A percentile compares a stretch with the other conserved stretches of the same genome.
Conservation (phyloP, 2,888 invertebrate genomes). For the Strigamia transsilvanica region DNA sequence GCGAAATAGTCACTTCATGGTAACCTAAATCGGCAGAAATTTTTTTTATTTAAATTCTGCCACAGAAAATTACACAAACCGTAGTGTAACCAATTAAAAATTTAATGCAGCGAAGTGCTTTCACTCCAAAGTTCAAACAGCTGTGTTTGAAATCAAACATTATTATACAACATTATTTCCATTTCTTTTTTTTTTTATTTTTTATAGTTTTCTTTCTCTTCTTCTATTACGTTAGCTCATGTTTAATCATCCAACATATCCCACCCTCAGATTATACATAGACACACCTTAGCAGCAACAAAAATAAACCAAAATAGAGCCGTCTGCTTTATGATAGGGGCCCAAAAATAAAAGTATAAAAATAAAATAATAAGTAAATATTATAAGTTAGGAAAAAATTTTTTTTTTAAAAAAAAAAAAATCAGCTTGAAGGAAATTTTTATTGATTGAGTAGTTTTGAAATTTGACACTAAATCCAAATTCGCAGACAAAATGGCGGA, state of each 20-base stretch:
- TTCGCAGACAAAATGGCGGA: not conserved
- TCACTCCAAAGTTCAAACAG: not conserved
- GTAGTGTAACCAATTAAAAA: not conserved
- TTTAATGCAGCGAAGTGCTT: not conserved
- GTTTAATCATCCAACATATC: slow-evolving; percentile 1
- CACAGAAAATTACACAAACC: not conserved
- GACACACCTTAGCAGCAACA: not conserved
- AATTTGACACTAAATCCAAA: not conserved
- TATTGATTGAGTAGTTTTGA: not conserved
- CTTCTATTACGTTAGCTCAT: not conserved
- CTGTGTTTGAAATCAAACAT: slow-evolving; percentile 8
- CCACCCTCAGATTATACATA: not conserved
- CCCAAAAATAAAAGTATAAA: not conserved
- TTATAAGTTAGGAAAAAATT: too few relatives aligned
- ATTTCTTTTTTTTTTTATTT: too few relatives aligned
- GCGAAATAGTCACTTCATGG: not conserved
- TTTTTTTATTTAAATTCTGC: too few relatives aligned
- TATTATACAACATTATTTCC: not conserved
- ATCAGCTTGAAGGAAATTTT: not conserved
- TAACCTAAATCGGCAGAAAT: not conserved
- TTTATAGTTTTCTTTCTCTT: not conserved
- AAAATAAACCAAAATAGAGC: not conserved
- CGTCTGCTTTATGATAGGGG: too few relatives aligned
- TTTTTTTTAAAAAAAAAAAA: not conserved
- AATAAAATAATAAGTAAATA: not conserved